A percentile compares a stretch with the other conserved stretches of the same genome.
Evolutionary conservation across 2,888 invertebrate species (phyloP).

Genomic region (Mimas tiliae): DNA sequence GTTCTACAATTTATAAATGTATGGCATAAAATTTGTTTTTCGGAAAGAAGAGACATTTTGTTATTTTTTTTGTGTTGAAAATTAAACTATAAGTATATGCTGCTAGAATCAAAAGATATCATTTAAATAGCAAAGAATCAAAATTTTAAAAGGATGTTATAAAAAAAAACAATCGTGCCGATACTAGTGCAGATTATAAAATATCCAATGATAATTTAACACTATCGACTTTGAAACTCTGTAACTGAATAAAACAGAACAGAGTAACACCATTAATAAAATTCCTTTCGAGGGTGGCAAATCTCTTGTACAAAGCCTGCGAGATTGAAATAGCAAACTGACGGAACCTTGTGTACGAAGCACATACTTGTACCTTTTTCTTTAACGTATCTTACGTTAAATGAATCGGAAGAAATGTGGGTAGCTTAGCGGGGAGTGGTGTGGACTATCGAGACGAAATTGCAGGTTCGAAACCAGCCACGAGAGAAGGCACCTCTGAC

Average conservation of each 20-base stretch:
- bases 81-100: not conserved
- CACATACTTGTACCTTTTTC: not conserved
- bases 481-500: too few relatives aligned
- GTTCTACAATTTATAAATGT: too few relatives aligned
- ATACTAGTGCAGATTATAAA: too few relatives aligned
- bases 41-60: too few relatives aligned
- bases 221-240: not conserved
- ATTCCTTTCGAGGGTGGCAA: conserved; percentile 31
- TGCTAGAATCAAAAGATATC: not conserved
- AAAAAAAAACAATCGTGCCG: too few relatives aligned
- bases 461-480: too few relatives aligned
- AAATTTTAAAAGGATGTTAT: not conserved
- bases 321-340: conserved; percentile 20
- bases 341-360: not conserved
- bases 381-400: not conserved
- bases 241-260: conserved; percentile 5
- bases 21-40: too few relatives aligned
- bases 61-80: too few relatives aligned
- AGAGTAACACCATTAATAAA: conserved; percentile 31
- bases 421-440: too few relatives aligned
- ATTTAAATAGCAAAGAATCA: not conserved
- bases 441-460: too few relatives aligned
- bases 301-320: conserved; percentile 32
- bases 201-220: conserved; percentile 2
- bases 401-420: not conserved